phyloP scores from a whole-genome alignment of 2,888 invertebrate genomes.

The Barypeithes pellucidus region DNA sequence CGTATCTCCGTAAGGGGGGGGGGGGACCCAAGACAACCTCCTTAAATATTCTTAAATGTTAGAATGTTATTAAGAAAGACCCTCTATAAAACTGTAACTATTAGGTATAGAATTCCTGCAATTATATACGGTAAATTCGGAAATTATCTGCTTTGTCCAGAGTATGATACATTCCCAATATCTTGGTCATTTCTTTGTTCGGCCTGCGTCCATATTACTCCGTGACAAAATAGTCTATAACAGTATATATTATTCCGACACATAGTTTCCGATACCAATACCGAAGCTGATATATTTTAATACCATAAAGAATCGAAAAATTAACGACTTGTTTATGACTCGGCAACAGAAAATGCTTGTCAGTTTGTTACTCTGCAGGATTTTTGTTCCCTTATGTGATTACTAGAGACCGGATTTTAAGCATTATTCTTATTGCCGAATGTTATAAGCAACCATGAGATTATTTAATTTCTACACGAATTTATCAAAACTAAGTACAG shows the following conservation, averaged over 20 bases:
- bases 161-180: not conserved
- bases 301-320: constrained; percentile 4
- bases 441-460: too few species aligned
- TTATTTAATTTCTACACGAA: too few species aligned
- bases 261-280: not conserved
- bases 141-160: not conserved
- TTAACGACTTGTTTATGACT: constrained; percentile 5
- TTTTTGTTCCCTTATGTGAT: constrained; percentile 6
- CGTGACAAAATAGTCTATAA: not conserved
- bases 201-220: not conserved
- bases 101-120: too few species aligned
- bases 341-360: not conserved
- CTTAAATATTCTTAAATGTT: too few species aligned
- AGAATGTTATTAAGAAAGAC: too few species aligned
- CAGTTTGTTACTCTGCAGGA: not conserved
- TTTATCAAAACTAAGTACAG: too few species aligned
- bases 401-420: too few species aligned
- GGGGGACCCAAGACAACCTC: too few species aligned
- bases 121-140: too few species aligned
- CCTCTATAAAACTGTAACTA: too few species aligned
- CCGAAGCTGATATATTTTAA: not conserved
- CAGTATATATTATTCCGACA: not conserved
- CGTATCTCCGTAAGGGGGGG: too few species aligned
- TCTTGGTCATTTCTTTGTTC: constrained; percentile 3
- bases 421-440: too few species aligned